Evolutionary conservation across 2,113 vertebrate species (phyloP).

Genomic region (Aepyceros melampus): DNA sequence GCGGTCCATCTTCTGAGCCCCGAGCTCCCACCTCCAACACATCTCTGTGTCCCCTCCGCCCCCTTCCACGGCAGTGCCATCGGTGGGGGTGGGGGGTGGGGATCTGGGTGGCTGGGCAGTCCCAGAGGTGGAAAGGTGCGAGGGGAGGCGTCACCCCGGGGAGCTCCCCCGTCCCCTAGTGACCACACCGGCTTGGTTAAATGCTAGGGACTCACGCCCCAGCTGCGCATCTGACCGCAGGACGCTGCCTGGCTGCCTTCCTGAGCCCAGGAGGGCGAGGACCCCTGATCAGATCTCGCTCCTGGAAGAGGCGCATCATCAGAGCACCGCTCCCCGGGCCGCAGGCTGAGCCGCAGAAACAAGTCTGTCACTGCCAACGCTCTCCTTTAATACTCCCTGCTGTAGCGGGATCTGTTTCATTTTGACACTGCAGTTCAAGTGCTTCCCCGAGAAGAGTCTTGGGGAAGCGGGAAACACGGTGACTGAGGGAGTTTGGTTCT

Average conservation of each 20-base stretch:
- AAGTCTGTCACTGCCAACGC: fast-evolving
- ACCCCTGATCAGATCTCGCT: neutral
- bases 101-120: neutral
- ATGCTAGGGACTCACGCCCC: neutral
- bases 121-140: neutral
- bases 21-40: neutral
- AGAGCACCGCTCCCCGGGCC: neutral
- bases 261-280: neutral
- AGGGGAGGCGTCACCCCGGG: fast-evolving
- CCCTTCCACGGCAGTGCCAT: neutral
- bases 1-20: fast-evolving
- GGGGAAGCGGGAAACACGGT: neutral
- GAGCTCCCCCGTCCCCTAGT: neutral
- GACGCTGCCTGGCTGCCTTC: neutral
- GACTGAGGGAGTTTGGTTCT: neutral
- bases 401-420: fast-evolving
- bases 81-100: fast-evolving
- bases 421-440: neutral
- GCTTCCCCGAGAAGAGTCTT: neutral
- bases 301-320: neutral
- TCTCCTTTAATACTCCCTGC: neutral
- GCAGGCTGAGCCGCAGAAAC: neutral
- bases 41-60: neutral
- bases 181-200: too few species aligned
- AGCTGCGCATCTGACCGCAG: fast-evolving